Conservation (phyloP, 1,140 invertebrate species). For the Drosophila guanche region DNA sequence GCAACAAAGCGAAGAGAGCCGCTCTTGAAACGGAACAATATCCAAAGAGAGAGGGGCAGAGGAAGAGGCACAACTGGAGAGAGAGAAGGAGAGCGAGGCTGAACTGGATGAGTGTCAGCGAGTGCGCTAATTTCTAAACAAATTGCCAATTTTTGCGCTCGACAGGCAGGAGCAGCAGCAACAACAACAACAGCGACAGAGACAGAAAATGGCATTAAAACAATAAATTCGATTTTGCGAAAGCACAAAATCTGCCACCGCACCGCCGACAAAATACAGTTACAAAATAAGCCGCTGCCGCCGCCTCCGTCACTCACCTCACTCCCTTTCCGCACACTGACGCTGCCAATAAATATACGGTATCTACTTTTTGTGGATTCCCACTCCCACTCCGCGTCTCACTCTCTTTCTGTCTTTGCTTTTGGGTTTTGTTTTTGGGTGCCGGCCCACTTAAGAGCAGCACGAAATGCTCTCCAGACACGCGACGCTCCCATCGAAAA, state of each 20-base stretch:
- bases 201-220: constrained; percentile 78
- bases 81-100: neutral
- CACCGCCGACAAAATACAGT: constrained; percentile 26
- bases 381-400: constrained; percentile 1
- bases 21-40: too few species aligned
- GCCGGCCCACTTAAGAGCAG: constrained; percentile 75
- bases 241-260: constrained; percentile 20
- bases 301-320: too few species aligned
- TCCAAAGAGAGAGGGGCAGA: too few species aligned
- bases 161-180: constrained; percentile 11
- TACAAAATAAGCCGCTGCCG: neutral
- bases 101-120: constrained; percentile 1
- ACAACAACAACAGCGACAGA: constrained; percentile 29
- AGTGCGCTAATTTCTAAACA: constrained; percentile 80
- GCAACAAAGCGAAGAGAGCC: too few species aligned
- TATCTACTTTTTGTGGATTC: constrained; percentile 55
- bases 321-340: constrained; percentile 18
- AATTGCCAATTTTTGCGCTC: constrained; percentile 77
- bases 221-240: constrained; percentile 78
- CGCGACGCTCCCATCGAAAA: constrained; percentile 49
- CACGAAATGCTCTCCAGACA: constrained; percentile 72
- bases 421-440: constrained; percentile 40
- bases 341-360: constrained; percentile 75
- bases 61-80: too few species aligned
- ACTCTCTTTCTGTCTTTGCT: constrained; percentile 6